Evolutionary conservation across 2,888 invertebrate species (phyloP), one percentile per base, ranked within the genome.

Genomic region (Drosophila austrosaltans): DNA sequence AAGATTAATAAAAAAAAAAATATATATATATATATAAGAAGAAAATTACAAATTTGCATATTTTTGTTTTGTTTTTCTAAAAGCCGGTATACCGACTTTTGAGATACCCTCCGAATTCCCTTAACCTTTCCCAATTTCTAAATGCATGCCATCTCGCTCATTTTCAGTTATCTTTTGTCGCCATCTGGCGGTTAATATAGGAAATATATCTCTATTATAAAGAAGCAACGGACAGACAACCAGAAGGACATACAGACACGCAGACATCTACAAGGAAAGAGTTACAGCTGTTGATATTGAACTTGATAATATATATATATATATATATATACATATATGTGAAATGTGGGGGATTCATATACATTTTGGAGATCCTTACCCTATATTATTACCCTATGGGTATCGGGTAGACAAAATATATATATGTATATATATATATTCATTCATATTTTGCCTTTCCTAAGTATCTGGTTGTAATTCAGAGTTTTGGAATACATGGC

Each of bases 401-500:
- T 36, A 10, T 8, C 8, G 36, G 10, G 36, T 36, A 36, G 36
- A 36, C 8, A 36, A 36, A 36, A 36, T 8, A 36, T 2, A 36
- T 36, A 36, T 36, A 36, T 36, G 7, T 10, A 8, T 36, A 36
- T 36, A 36, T 36, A 36, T 10, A 8, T 36, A 36, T 36, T 36
- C 36, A 16, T 16, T 16, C 16, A 16, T 10, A 36, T 8, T 36
- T 36, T 36, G 36, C 36, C 8, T 10, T 36, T 36, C 36, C 48
- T 48, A 48, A 48, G 48, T 36, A 32, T 32, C 7, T 16, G 10
- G 28, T 22, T 53, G n/a, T 3, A 10, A n/a, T 25, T 22, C 5
- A 39, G 8, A 16, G 12, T 54, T 48, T 64, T 79, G 76, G 60
- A 91, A 76, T 28, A 85, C 75, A 4, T 76, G 61, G 79, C 93